These are phyloP conservation scores for Oreortyx pictus DNA, from an alignment of 2,797 vertebrate species.

Conservation along the genomic window DNA sequence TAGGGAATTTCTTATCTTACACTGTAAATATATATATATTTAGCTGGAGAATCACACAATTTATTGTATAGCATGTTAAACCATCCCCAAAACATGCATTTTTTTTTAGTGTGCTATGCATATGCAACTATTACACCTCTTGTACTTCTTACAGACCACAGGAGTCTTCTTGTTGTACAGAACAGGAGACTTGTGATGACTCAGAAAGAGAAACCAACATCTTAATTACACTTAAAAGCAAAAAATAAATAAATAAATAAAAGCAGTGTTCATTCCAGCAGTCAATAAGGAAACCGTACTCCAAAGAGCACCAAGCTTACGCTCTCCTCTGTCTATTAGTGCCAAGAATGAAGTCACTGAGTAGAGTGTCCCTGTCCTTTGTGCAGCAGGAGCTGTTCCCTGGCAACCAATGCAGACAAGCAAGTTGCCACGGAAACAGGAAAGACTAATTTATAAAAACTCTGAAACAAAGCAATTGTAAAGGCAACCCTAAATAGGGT, in stretches of 20 bases:
- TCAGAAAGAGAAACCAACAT: neutral
- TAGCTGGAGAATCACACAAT: neutral
- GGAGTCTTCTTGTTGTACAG: neutral
- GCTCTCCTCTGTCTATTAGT: conserved; percentile 48
- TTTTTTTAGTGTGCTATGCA: neutral
- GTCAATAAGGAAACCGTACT: conserved; percentile 68
- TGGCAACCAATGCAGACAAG: conserved; percentile 91
- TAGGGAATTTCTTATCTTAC: neutral
- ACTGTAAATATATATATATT: neutral
- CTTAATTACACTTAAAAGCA: neutral
- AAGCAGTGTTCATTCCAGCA: conserved; percentile 4
- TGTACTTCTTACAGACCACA: neutral
- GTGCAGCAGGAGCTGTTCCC: conserved; percentile 87
- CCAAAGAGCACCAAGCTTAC: conserved; percentile 48
- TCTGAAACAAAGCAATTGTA: conserved; percentile 77
- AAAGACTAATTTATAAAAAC: conserved; percentile 78
- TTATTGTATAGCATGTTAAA: neutral
- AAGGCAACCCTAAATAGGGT: conserved; percentile 53
- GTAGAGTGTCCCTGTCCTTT: conserved; percentile 82
- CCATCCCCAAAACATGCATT: neutral
- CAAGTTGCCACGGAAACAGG: conserved; percentile 88
- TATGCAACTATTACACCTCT: neutral
- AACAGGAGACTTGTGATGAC: neutral
- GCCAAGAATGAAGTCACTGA: conserved; percentile 85
- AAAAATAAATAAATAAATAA: neutral